Evolutionary conservation across 2,888 invertebrate species (phyloP), one percentile per base, ranked within the genome.

Genomic region (Aphelenchoides bicaudatus): DNA sequence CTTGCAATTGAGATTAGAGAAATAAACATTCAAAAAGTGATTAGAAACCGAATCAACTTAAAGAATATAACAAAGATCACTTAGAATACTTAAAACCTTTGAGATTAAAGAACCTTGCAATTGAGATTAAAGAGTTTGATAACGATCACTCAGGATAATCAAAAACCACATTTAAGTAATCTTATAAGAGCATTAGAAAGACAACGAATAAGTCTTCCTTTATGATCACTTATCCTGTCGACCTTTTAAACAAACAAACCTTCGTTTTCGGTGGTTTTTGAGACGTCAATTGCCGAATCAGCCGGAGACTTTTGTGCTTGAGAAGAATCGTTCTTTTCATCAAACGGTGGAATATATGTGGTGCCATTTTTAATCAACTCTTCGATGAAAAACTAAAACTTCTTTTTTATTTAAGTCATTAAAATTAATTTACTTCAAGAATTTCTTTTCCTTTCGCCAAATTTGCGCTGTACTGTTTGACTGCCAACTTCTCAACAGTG

Each of bases 401-500:
- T 88, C 82, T 93, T 92, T 79, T 91, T 92, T 66, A 93, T 87
- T 90, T 88, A 80, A 31, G 76, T 79, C 28, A 31, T 1, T 6
- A n/a, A 43, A 6, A 25, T 8, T 43, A 43, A 43, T 43, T 43
- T 10, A 13, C 34, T 13, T 34, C 34, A 16, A 34, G 34, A 34
- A 16, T 34, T 13, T 16, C 16, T 34, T n/a, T 61, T 70, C 84
- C 85, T 82, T 85, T 90, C 50, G 88, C 86, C 70, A 90, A 87
- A 79, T 89, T 90, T 47, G 87, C 85, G 3, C 90, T 88, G 79
- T 93, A 93, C 79, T 93, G 92, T 78, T 91, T 92, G 87, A 92
- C 91, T 49, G 91, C 90, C 74, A 93, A 85, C 81, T 92, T 93
- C 82, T 93, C 93, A 78, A 92, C 90, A 0, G 90, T 88, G 79